These are phyloP conservation scores for Menidia beryllina DNA, from an alignment of 2,113 vertebrate species.

Conservation along the genomic window DNA sequence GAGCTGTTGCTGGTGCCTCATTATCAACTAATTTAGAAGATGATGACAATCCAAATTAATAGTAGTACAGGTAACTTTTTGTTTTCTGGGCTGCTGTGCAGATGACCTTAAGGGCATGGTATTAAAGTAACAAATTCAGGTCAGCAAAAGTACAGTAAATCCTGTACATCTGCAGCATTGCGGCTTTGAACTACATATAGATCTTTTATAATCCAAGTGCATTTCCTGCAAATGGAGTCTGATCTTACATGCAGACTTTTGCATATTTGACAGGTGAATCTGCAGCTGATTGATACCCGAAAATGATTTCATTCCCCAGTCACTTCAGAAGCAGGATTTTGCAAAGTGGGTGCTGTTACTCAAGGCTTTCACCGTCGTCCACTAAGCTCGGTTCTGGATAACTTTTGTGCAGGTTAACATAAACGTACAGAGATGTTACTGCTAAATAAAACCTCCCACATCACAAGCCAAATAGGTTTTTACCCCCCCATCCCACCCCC, in stretches of 20 bases:
- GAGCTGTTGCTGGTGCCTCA: constrained; percentile 4
- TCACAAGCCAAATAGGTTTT: background rate
- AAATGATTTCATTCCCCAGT: constrained; percentile 27
- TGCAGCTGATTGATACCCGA: constrained; percentile 53
- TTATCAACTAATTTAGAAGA: constrained; percentile 34
- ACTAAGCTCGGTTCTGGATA: constrained; percentile 29
- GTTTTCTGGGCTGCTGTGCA: constrained; percentile 31
- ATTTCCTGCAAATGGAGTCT: constrained; percentile 9
- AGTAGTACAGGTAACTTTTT: constrained; percentile 31
- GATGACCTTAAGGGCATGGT: constrained; percentile 33
- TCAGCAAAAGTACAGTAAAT: constrained; percentile 28
- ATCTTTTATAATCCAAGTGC: constrained; percentile 40
- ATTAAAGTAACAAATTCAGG: constrained; percentile 26
- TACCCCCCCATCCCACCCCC: background rate
- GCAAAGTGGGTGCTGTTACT: constrained; percentile 33
- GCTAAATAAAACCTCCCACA: background rate
- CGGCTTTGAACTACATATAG: constrained; percentile 24
- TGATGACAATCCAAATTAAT: constrained; percentile 30
- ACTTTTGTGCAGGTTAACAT: constrained; percentile 39
- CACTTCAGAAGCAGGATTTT: constrained; percentile 24
- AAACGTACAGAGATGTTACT: constrained; percentile 11
- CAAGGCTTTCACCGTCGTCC: constrained; percentile 40
- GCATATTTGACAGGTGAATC: constrained; percentile 49
- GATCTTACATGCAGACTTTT: background rate
- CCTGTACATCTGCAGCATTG: constrained; percentile 1